These are phyloP conservation scores for Todiramphus chloris DNA, from an alignment of 2,113 vertebrate genomes.

Conservation along the genomic window DNA sequence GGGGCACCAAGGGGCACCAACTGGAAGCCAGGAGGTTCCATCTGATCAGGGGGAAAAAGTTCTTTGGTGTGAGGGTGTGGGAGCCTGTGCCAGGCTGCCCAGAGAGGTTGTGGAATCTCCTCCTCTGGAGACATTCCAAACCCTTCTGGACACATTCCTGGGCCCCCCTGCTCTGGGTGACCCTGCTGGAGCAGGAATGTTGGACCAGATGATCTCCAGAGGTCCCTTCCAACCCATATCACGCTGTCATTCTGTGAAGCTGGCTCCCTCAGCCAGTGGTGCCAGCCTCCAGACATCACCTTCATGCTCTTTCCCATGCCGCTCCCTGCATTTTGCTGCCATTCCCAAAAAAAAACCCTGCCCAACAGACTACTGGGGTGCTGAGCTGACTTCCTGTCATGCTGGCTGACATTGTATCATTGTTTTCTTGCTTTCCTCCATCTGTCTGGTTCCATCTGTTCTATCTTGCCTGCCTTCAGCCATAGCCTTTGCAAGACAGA, in stretches of 20 bases:
- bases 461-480: background rate
- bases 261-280: background rate
- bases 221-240: background rate
- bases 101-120: background rate
- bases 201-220: background rate
- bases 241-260: background rate
- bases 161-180: background rate
- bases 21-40: background rate
- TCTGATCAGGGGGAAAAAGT: background rate
- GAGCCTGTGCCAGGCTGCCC: background rate
- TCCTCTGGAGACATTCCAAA: background rate
- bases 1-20: background rate
- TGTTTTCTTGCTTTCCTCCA: slow-evolving; percentile 34
- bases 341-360: background rate
- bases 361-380: background rate
- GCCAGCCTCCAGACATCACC: background rate
- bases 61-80: background rate
- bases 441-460: slow-evolving; percentile 60
- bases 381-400: slow-evolving; percentile 24
- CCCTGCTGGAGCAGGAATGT: background rate
- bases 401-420: slow-evolving; percentile 25
- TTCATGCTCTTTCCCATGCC: background rate
- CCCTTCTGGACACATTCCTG: background rate
- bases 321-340: background rate
- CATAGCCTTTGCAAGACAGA: background rate